Conservation (phyloP, 2,797 vertebrate genomes). For the Jordanella pulchra region DNA sequence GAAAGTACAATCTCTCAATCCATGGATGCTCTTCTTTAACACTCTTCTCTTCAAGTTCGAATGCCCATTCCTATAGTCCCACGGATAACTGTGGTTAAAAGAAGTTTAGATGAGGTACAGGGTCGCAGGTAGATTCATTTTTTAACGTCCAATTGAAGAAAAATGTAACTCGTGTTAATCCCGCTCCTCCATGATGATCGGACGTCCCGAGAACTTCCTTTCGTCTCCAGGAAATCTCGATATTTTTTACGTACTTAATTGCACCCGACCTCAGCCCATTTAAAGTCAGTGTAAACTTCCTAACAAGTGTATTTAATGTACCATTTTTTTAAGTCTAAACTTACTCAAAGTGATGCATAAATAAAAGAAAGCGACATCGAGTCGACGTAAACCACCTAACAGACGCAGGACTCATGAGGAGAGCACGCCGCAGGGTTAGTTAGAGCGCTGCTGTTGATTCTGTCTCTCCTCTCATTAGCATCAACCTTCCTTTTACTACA, state of each 20-base stretch:
- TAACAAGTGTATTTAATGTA: slow-evolving; percentile 12
- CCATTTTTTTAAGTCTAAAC: slow-evolving; percentile 45
- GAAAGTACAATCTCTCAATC: slow-evolving; percentile 63
- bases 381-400: slow-evolving; percentile 9
- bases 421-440: slow-evolving; percentile 41
- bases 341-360: slow-evolving; percentile 34
- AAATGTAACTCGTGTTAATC: slow-evolving; percentile 21
- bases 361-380: background rate
- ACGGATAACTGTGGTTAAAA: slow-evolving; percentile 1
- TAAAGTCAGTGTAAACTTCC: slow-evolving; percentile 68
- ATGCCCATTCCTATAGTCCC: slow-evolving; percentile 13
- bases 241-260: slow-evolving; percentile 1
- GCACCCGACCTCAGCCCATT: slow-evolving; percentile 38
- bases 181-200: slow-evolving; percentile 12
- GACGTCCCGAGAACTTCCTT: slow-evolving; percentile 18
- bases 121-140: slow-evolving; percentile 63
- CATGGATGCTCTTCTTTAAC: slow-evolving; percentile 60
- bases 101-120: slow-evolving; percentile 14
- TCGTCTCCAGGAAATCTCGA: slow-evolving; percentile 30
- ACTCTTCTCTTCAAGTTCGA: slow-evolving; percentile 10
- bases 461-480: slow-evolving; percentile 54
- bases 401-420: slow-evolving; percentile 22
- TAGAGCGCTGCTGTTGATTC: slow-evolving; percentile 42
- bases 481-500: slow-evolving; percentile 36
- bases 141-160: slow-evolving; percentile 14